Base-by-base conservation (phyloP, 2,797 vertebrate species). In the Phyllotis vaccarum region DNA sequence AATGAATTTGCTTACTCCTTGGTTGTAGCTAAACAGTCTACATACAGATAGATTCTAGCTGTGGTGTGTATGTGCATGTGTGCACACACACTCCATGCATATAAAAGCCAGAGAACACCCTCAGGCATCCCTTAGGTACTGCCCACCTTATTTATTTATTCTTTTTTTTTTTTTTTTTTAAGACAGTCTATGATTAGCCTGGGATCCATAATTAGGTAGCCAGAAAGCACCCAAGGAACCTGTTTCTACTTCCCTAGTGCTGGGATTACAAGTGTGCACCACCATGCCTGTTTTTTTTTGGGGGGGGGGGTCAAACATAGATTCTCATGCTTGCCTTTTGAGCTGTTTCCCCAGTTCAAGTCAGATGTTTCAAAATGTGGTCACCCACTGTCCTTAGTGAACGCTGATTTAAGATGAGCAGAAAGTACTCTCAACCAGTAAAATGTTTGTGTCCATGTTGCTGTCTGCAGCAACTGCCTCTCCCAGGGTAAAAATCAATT, bases 401-500 rank as follows among this genome's bases (percentile, higher is more conserved):
- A 74, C 31, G 86, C 12, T 64, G 46, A 29, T 34, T 75, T 37
- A 60, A 64, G 56, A 91, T 10, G 75, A 79, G 46, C 2, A 37
- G 89, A 78, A 94, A 34, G 31, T 49, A 31, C 3, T n/a, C 17
- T 17, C 17, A 49, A 56, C 54, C 82, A 87, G 66, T 27, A 89
- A 72, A 93, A 46, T 68, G 85, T 79, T 52, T 90, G 46, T 72
- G 81, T 29, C 43, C 88, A 46, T 0, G 14, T 9, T 62, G 49
- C 83, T 79, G 29, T 79, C 29, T 60, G 60, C 24, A 79, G 78
- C 80, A 68, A 79, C 43, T 75, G 86, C 31, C 9, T 24, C 2
- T 62, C 3, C 31, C 62, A 78, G 52, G 37, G 29, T 78, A 90
- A 89, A 97, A 97, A 87, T 94, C 94, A 89, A 91, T 86, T 85